Evolutionary conservation across 2,797 vertebrate genomes (phyloP).

Genomic region (Rachycentron canadum): DNA sequence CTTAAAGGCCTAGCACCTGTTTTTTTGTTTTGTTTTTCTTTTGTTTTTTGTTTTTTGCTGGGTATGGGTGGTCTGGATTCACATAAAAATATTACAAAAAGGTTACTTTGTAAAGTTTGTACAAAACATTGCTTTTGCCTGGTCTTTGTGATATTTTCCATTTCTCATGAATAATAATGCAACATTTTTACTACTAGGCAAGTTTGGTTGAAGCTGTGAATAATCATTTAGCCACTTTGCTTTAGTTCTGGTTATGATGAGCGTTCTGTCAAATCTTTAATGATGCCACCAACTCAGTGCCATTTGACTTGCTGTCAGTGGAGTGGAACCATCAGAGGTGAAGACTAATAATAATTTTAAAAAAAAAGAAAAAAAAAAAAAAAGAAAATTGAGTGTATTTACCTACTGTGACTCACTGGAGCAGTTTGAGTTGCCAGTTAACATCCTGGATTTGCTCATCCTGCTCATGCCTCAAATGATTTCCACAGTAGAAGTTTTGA

Average conservation of each 20-base stretch:
- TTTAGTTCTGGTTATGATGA: constrained; percentile 62
- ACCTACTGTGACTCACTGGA: constrained; percentile 53
- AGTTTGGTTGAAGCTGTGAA: constrained; percentile 84
- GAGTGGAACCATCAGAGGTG: constrained; percentile 34
- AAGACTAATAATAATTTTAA: background rate
- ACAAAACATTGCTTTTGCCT: constrained; percentile 31
- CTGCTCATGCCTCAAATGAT: constrained; percentile 47
- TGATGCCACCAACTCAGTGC: constrained; percentile 64
- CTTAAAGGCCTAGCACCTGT: background rate
- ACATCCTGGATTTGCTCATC: constrained; percentile 51
- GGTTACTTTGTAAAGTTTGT: constrained; percentile 50
- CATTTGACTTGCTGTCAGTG: constrained; percentile 61
- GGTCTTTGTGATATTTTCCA: constrained; percentile 39
- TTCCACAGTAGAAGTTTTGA: constrained; percentile 48
- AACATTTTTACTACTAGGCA: constrained; percentile 64
- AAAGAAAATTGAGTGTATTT: background rate
- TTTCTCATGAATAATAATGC: constrained; percentile 62
- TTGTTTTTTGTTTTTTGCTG: constrained; percentile 35
- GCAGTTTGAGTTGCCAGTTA: constrained; percentile 49
- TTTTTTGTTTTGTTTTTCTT: no score
- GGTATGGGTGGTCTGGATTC: constrained; percentile 52
- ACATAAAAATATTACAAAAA: constrained; percentile 21
- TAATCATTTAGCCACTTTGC: constrained; percentile 75
- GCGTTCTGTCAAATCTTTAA: constrained; percentile 47
- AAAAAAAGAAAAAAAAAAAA: background rate